These are phyloP conservation scores for Columba livia DNA, from an alignment of 2,113 vertebrate genomes.

Conservation along the genomic window DNA sequence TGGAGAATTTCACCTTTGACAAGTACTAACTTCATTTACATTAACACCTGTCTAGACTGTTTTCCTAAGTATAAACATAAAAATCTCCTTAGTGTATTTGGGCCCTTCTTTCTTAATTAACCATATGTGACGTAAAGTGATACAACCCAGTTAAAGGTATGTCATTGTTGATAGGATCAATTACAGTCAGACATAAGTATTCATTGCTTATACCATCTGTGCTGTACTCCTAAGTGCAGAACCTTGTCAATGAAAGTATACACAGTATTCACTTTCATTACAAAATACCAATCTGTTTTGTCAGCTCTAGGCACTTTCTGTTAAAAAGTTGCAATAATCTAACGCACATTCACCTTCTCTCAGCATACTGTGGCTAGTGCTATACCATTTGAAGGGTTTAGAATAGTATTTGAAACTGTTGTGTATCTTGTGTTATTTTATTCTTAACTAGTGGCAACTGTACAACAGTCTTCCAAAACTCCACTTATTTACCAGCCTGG, in stretches of 20 bases:
- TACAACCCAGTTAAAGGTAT: conserved; percentile 70
- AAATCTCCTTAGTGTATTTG: conserved; percentile 65
- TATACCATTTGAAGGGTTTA: neutral
- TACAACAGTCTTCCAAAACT: neutral
- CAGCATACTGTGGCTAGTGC: neutral
- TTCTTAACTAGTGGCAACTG: neutral
- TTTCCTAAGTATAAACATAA: conserved; percentile 70
- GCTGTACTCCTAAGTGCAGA: conserved; percentile 58
- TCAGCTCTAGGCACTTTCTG: conserved; percentile 9
- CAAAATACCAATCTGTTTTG: conserved; percentile 46
- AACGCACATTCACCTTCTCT: neutral
- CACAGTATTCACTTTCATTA: conserved; percentile 51
- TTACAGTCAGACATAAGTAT: conserved; percentile 70
- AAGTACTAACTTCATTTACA: conserved; percentile 71
- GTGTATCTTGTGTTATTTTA: neutral
- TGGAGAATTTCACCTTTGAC: conserved; percentile 72
- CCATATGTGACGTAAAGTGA: conserved; percentile 69
- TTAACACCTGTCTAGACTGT: conserved; percentile 73
- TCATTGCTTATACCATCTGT: conserved; percentile 66
- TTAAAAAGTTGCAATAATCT: conserved; percentile 2
- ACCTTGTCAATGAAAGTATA: conserved; percentile 59
- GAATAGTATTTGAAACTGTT: neutral
- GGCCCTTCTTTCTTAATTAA: conserved; percentile 65
- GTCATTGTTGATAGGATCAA: conserved; percentile 72
- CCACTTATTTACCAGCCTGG: neutral